Evolutionary conservation across 2,113 vertebrate species (phyloP), one percentile per base, ranked within the genome.

Genomic region (Chroicocephalus ridibundus): DNA sequence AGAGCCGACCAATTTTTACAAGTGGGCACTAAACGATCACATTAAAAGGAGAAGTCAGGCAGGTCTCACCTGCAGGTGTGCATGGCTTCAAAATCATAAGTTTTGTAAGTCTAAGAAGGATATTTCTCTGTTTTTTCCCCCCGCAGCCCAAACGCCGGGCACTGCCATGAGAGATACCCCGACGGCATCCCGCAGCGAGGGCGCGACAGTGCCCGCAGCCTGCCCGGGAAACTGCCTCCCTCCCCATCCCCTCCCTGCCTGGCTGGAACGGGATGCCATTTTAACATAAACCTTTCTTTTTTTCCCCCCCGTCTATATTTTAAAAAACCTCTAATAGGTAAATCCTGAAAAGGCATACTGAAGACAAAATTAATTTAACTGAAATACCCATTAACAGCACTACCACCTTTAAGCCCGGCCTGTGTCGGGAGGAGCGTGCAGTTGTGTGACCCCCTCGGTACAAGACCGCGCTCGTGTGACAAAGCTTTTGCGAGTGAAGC

Each of bases 371-470:
- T 1, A 77, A 38, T 69, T 83, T 25, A 42, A 25, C 31, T n/a
- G 52, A 52, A 82, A 46, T 10, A 34, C 29, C 0, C 5, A 42
- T 38, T 15, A 66, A n/a, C 34, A 54, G 11, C 25, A 52, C 9
- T 27, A 29, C 46, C 22, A 34, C 25, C 83, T 55, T 46, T 6
- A n/a, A 55, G n/a, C 6, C 42, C 55, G 71, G 18, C 71, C 68
- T 51, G 46, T 7, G 1, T n/a, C 6, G 1, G 32, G 40, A 72
- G 38, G 32, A 44, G 42, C 4, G 5, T 0, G 6, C 40, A 11
- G 64, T 10, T 75, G 64, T 16, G 65, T 16, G n/a, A 16, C 44
- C 47, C n/a, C 55, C 52, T 75, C 7, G 2, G n/a, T 40, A n/a
- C 11, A 24, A 31, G 40, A 26, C n/a, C 1, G 0, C 10, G 2